phyloP scores from a whole-genome alignment of 1,140 invertebrate genomes.

The Zaprionus nigranus region DNA sequence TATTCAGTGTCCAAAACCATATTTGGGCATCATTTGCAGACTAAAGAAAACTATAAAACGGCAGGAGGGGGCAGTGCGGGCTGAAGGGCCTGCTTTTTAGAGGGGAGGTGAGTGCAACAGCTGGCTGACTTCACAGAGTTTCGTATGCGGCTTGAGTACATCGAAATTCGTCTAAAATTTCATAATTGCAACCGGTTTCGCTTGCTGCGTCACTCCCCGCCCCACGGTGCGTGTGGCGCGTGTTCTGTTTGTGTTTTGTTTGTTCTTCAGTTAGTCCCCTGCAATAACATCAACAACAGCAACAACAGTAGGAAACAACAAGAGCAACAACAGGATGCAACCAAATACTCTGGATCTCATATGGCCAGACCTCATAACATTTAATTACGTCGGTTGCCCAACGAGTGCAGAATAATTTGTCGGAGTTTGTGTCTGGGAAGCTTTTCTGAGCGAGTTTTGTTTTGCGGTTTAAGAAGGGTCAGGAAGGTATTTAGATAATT shows the following conservation, averaged over 20 bases:
- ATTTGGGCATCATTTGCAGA: constrained; percentile 16
- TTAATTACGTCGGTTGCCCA: constrained; percentile 36
- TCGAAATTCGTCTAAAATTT: constrained; percentile 56
- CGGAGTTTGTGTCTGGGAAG: neutral
- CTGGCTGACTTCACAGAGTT: constrained; percentile 40
- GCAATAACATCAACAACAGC: neutral
- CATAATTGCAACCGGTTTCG: constrained; percentile 51
- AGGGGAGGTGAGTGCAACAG: constrained; percentile 9
- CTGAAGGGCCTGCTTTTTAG: neutral
- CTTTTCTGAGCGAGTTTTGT: constrained; percentile 10
- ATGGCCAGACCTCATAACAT: constrained; percentile 48
- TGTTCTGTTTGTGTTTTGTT: constrained; percentile 28
- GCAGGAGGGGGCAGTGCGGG: neutral
- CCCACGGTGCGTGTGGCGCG: constrained; percentile 22
- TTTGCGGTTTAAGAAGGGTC: neutral
- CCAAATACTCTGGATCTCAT: constrained; percentile 44
- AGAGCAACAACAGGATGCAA: constrained; percentile 30
- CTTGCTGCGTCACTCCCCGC: neutral
- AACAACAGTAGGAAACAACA: neutral
- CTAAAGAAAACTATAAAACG: constrained; percentile 2
- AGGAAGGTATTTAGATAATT: neutral
- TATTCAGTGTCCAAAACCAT: constrained; percentile 16
- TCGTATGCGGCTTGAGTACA: constrained; percentile 43
- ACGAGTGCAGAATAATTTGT: constrained; percentile 5
- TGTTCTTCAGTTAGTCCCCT: constrained; percentile 11